Base-by-base conservation (phyloP, 2,113 vertebrate species). In the Haemorhous mexicanus region DNA sequence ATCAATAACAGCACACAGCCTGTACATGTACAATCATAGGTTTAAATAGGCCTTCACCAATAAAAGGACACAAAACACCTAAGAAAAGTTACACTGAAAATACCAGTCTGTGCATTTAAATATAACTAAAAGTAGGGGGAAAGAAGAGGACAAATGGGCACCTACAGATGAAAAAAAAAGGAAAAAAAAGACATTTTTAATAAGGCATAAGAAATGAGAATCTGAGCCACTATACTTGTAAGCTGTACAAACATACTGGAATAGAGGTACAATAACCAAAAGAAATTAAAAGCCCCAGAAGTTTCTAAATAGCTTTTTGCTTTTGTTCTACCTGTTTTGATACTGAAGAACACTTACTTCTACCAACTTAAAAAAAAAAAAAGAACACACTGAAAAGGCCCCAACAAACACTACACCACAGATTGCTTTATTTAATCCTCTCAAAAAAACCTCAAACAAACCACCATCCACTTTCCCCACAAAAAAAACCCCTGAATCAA, bases 341-440 rank as follows among this genome's bases (percentile, higher is more conserved):
- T 50, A 62, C 5, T 56, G 18, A 68, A 93, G 18, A 7, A 84
- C 11, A 49, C 28, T 52, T 61, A 73, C 28, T 22, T 74, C 28
- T 46, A 77, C 6, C 9, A 50, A 16, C 23, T 13, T 21, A 4
- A 33, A 74, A 64, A 39, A 37, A 37, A 46, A 10, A 35, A 27
- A 16, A 0, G 4, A 49, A 26, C 20, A 17, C 27, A n/a, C 4
- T n/a, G 22, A 23, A 39, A 63, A 44, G 2, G 1, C 7, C 5
- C 8, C 17, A 56, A 30, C 27, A 41, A 44, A 80, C 43, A 66
- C 7, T 39, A 63, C 11, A 73, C 3, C 23, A 41, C 28, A 50
- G 28, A 32, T 24, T 72, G 21, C 15, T 63, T 76, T n/a, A 55
- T 23, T 89, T 37, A 39, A 78, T 46, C 15, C 27, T 74, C 52